Conservation (phyloP, 64 coral and sea anemone species). For the Stichodactyla helianthus region DNA sequence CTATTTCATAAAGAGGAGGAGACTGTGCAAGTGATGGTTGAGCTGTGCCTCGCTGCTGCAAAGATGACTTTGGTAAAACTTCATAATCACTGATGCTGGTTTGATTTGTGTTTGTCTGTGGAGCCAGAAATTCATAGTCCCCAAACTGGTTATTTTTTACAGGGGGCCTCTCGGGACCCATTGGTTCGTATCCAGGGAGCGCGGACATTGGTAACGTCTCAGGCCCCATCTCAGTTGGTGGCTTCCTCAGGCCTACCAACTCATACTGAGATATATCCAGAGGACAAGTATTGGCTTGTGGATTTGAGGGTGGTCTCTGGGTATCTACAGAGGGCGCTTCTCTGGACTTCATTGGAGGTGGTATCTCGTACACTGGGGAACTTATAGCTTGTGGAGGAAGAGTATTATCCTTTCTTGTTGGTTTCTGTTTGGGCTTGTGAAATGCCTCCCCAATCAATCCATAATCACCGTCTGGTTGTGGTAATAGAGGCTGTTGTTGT, state of each 20-base stretch:
- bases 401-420: not conserved
- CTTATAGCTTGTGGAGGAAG: not conserved
- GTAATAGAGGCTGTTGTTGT: not conserved
- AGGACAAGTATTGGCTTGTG: not conserved
- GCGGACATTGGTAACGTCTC: constrained; percentile 51
- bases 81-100: constrained; percentile 9
- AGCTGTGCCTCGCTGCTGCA: not conserved
- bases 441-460: not conserved
- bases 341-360: constrained; percentile 2
- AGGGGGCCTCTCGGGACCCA: constrained; percentile 26
- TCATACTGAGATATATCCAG: constrained; percentile 18
- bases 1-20: constrained; percentile 52
- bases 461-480: constrained; percentile 4
- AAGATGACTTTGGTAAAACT: not conserved
- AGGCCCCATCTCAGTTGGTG: not conserved
- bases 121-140: constrained; percentile 39
- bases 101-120: not conserved
- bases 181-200: constrained; percentile 60
- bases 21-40: not conserved
- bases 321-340: not conserved
- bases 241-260: constrained; percentile 12
- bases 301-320: not conserved
- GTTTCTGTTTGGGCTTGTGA: not conserved
- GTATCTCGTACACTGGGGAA: constrained; percentile 17
- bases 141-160: not conserved